Evolutionary conservation across 2,888 invertebrate genomes (phyloP).

Genomic region (Orthosia cruda): DNA sequence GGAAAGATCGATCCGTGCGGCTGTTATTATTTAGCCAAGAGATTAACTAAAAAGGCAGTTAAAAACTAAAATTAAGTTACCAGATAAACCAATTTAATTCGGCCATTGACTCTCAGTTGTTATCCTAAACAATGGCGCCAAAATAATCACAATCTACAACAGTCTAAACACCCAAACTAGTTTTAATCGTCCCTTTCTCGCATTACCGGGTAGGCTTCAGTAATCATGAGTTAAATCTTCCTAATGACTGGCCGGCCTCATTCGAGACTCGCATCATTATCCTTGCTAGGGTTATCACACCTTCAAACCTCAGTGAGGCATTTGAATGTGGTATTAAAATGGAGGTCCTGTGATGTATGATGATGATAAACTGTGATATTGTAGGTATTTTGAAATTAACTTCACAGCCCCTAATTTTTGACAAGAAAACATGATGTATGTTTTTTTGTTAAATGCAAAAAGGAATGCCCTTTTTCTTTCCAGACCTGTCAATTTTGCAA

Average conservation of each 20-base stretch:
- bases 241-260: constrained; percentile 71
- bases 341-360: background rate
- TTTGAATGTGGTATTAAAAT: constrained; percentile 33
- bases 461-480: too few species aligned
- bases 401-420: background rate
- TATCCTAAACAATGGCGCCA: constrained; percentile 55
- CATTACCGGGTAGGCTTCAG: constrained; percentile 66
- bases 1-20: too few species aligned
- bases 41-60: background rate
- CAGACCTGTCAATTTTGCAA: too few species aligned
- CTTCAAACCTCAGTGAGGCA: constrained; percentile 25
- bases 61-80: constrained; percentile 2
- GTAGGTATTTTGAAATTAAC: background rate
- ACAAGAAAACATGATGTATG: too few species aligned
- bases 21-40: too few species aligned
- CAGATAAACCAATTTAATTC: constrained; percentile 24
- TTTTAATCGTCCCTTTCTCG: constrained; percentile 70
- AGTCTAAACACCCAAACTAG: constrained; percentile 65
- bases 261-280: constrained; percentile 68
- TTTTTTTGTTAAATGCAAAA: too few species aligned
- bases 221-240: constrained; percentile 71
- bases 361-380: background rate
- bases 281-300: constrained; percentile 62
- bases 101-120: constrained; percentile 19
- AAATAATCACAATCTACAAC: constrained; percentile 58